Conservation (phyloP, 2,888 invertebrate species). For the Troilus luridus region DNA sequence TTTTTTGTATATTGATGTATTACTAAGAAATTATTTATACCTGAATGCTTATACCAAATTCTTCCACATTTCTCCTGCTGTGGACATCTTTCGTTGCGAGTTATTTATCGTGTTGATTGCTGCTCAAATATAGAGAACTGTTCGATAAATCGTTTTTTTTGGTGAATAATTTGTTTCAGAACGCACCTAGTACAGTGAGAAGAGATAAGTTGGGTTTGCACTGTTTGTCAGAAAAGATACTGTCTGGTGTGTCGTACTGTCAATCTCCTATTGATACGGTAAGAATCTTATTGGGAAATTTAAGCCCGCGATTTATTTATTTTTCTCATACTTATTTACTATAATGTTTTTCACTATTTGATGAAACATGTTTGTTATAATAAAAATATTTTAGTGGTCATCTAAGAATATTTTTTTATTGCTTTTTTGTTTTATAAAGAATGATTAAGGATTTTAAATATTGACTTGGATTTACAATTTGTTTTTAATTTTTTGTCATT, state of each 20-base stretch:
- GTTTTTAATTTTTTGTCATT: background rate
- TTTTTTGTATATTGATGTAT: background rate
- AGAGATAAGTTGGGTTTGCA: conserved; percentile 55
- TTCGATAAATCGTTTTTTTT: conserved; percentile 63
- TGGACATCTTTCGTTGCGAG: conserved; percentile 57
- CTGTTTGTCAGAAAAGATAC: conserved; percentile 53
- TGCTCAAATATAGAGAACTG: conserved; percentile 53
- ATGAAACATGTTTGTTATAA: background rate
- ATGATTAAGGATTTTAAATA: background rate
- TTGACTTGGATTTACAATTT: background rate
- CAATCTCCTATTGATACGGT: conserved; percentile 54
- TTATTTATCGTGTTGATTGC: conserved; percentile 57
- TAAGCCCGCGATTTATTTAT: conserved; percentile 45
- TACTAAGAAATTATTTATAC: background rate
- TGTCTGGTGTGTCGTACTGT: conserved; percentile 47
- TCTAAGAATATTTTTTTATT: background rate
- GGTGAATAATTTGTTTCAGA: conserved; percentile 66
- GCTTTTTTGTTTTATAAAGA: background rate
- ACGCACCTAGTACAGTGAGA: conserved; percentile 56
- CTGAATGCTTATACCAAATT: conserved; percentile 42
- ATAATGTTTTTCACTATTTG: background rate
- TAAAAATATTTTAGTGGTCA: background rate
- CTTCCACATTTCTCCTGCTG: conserved; percentile 55
- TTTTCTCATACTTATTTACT: conserved; percentile 31
- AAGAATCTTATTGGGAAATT: conserved; percentile 55